Base-by-base conservation (phyloP, 35 echinoderm and acorn worm species). In the Holothuria glaberrima region DNA sequence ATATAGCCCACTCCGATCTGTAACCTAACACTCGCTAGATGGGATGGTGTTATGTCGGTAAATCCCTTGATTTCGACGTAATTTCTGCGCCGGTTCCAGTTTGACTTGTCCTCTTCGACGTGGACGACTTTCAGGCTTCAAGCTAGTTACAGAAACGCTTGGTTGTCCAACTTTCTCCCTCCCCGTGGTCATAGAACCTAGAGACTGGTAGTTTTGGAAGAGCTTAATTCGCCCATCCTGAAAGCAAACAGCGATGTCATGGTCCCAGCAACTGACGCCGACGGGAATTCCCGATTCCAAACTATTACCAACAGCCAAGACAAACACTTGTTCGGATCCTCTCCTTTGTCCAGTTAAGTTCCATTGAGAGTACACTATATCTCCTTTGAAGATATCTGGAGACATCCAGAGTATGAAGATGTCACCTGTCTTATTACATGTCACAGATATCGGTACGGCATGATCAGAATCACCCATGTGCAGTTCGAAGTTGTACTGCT, bases 271-370 rank as follows among this genome's bases (percentile, higher is more conserved):
- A 28, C 85, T 31, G 5, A 87, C 19, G 12, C 66, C 85, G 29
- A 48, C 63, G 24, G 85, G 85, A 71, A 87, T 70, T 28, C 85
- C 85, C 3, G 85, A 68, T 59, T 87, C 85, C 61, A 87, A 50
- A 46, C 85, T 87, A 17, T 27, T 87, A 9, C 85, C 85, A 33
- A 52, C 85, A 50, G 85, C 85, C 18, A 70, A 22, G 17, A 87
- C 65, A 31, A 69, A 69, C 20, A 63, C 36, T 22, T 36, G 31
- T 48, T 14, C 33, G 9, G 62, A 1, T 87, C 46, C 61, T 21
- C 18, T 30, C 25, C 67, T 35, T 26, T 70, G 63, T 9, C 20
- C 60, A 5, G 66, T 67, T 35, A 87, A 5, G 20, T 87, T 87
- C 63, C 63, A 87, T 26, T 68, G 59, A 18, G 85, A 35, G 41